Base-by-base conservation (phyloP, 2,113 vertebrate species). In the Myrmecophaga tridactyla region DNA sequence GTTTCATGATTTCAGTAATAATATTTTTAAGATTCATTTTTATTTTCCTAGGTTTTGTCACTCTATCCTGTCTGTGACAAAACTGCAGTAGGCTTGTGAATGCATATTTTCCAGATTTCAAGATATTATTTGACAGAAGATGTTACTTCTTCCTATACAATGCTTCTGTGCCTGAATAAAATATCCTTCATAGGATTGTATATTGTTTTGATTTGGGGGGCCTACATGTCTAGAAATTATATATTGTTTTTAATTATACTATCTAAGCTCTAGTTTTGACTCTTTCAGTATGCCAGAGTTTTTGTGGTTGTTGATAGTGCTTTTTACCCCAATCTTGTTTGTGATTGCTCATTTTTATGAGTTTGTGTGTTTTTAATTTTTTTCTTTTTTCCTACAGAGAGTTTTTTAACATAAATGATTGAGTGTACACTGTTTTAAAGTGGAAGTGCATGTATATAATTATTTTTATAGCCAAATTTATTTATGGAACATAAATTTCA, bases 1-100 rank as follows among this genome's bases (percentile, higher is more conserved):
- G 36, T 51, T 34, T 87, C 48, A n/a, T 21, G 3, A 83, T 86
- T 84, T 5, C 4, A 58, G 4, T 76, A 41, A 60, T 58, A n/a
- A 48, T 31, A 17, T n/a, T 76, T 18, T 48, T 76, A 43, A 29
- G 43, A 34, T 34, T 48, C 48, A 48, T 76, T 78, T 91, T 2
- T 84, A 10, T 46, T 89, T 86, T 75, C 13, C 15, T 80, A 75
- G 7, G 51, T 1, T 75, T 48, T 69, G 1, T 39, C 25, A 17
- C 25, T 62, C 13, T 0, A 31, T 56, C 11, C 5, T 41, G 4
- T 67, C 9, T 75, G 1, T 21, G 41, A 18, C 15, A 48, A 73
- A 58, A 41, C 3, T 1, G 18, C 4, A 12, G 0, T 9, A 70
- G 41, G 4, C n/a, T 29, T 31, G 29, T 13, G 48, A 7, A n/a